Base-by-base conservation (phyloP, 37 sponge, comb jelly and placozoan species). In the Spongilla lacustris region DNA sequence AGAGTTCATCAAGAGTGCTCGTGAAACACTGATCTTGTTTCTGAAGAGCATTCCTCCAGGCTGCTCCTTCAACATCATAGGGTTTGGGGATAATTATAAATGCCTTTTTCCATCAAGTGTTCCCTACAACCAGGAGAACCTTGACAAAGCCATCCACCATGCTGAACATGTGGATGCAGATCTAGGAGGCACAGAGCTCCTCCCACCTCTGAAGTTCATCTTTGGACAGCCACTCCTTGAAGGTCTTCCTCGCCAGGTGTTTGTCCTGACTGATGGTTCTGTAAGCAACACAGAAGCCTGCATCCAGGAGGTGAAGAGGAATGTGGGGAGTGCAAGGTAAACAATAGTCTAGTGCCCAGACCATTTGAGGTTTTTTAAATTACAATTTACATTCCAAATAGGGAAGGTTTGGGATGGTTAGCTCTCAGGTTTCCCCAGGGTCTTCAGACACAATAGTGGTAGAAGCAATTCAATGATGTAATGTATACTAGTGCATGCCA, bases 111-210 rank as follows among this genome's bases (percentile, higher is more conserved):
- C 84, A 17, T 74, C 67, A 41, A 76, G 58, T 83, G 81, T 78
- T 2, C 83, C 82, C 0, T 88, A n/a, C n/a, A n/a, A n/a, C n/a
- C n/a, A n/a, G n/a, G n/a, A n/a, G n/a, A n/a, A n/a, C n/a, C n/a
- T n/a, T n/a, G n/a, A n/a, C n/a, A n/a, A n/a, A 72, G 93, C 93
- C 25, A 78, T 71, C 30, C 17, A 30, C 0, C 87, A 86, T 83
- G 84, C 93, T 12, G 48, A 77, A 25, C 1, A 8, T 23, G 32
- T 93, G 75, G 8, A 77, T 24, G 93, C 93, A 66, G 79, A 93
- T 74, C 83, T 93, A 1, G 93, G 93, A 33, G 93, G 93, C 9
- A 92, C 93, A 37, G 84, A 89, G 31, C 74, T 93, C n/a, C 80
- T 86, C 17, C 81, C 74, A 11, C 93, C 93, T 68, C 77, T 93